A percentile compares a stretch with the other conserved stretches of the same genome.
Conservation (phyloP, 2,797 vertebrate species). For the Luscinia megarhynchos region DNA sequence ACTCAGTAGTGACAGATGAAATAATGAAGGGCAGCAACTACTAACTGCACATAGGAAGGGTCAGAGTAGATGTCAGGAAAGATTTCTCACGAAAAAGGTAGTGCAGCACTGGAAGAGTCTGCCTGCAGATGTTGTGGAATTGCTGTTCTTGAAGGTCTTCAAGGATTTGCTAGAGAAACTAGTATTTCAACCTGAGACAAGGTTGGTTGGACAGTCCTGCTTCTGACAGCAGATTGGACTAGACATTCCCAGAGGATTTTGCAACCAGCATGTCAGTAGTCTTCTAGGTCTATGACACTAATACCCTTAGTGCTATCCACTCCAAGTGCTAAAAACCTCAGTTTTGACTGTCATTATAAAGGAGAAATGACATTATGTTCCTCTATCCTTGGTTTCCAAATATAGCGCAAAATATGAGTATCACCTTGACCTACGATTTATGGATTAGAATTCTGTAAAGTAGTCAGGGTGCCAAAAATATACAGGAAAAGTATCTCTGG, state of each 20-base stretch:
- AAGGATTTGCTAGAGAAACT: background rate
- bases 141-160: background rate
- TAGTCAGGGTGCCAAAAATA: background rate
- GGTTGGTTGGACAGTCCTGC: background rate
- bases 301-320: background rate
- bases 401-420: constrained; percentile 3
- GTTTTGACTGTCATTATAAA: background rate
- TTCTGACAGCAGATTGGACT: background rate
- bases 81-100: background rate
- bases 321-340: background rate
- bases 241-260: background rate
- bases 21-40: background rate
- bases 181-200: background rate
- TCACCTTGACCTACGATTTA: background rate
- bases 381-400: background rate
- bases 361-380: background rate
- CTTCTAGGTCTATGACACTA: background rate
- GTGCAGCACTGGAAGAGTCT: background rate
- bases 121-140: background rate
- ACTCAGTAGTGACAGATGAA: background rate
- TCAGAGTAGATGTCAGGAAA: background rate
- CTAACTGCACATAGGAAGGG: background rate
- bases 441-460: background rate
- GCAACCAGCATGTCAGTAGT: background rate
- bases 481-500: background rate